Percentiles rank a stretch among this genome's conserved stretches.
These are phyloP conservation scores for Rattus rattus DNA, from an alignment of 2,113 vertebrate species.

Conservation along the genomic window DNA sequence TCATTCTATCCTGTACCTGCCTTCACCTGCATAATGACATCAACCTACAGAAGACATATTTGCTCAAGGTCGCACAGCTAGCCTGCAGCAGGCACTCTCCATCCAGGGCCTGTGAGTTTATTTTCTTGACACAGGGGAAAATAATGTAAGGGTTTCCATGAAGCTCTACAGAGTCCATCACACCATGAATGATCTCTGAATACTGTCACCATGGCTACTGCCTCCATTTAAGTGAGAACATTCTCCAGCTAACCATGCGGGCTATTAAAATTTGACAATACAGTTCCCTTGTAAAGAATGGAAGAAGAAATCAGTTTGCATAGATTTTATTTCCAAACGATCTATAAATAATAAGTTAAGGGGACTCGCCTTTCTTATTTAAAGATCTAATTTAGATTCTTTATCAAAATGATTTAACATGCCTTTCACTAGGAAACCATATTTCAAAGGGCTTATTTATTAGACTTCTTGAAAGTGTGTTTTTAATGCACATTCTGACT, in stretches of 20 bases:
- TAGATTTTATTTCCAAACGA: constrained; percentile 84
- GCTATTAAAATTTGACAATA: constrained; percentile 58
- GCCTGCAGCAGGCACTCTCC: fast-evolving
- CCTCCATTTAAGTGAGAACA: constrained; percentile 1
- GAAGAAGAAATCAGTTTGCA: constrained; percentile 68
- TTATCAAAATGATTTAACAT: constrained; percentile 91
- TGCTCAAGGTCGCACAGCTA: neutral
- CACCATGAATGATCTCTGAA: neutral
- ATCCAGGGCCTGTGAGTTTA: neutral
- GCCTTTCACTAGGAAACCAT: constrained; percentile 87
- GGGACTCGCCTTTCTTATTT: constrained; percentile 82
- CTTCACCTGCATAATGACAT: no score
- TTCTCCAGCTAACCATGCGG: constrained; percentile 3
- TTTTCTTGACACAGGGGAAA: neutral
- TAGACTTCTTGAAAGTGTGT: constrained; percentile 87
- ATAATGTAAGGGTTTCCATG: no score
- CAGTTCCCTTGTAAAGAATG: constrained; percentile 66
- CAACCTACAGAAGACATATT: neutral
- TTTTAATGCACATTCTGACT: constrained; percentile 92
- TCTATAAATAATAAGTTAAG: constrained; percentile 89
- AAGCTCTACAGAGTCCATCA: neutral
- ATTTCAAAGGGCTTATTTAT: constrained; percentile 91
- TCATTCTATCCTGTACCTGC: no score
- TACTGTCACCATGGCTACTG: neutral
- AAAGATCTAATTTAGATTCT: constrained; percentile 88